Percentiles rank a stretch among this genome's conserved stretches.
Evolutionary conservation across 1,140 invertebrate genomes (phyloP).

Genomic region (Eurosta solidaginis): DNA sequence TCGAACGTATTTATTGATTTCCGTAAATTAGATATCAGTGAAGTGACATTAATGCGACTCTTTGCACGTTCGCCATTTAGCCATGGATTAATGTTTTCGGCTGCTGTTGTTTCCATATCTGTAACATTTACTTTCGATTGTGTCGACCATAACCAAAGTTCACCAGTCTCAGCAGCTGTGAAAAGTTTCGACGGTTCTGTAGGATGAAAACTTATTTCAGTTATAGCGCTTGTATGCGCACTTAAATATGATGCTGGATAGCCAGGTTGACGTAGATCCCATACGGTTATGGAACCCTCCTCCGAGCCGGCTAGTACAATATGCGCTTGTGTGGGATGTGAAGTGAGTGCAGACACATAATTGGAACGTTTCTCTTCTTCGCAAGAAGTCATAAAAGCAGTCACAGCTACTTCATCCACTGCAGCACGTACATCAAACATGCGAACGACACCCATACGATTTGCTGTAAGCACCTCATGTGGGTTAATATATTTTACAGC

Average conservation of each 20-base stretch:
- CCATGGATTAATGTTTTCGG: slow-evolving; percentile 66
- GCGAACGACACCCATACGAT: slow-evolving; percentile 83
- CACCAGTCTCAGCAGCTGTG: slow-evolving; percentile 77
- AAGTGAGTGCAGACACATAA: slow-evolving; percentile 73
- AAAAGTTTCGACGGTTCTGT: slow-evolving; percentile 81
- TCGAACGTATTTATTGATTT: slow-evolving; percentile 81
- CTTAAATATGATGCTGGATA: slow-evolving; percentile 80
- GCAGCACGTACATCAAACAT: slow-evolving; percentile 78
- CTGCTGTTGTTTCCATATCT: slow-evolving; percentile 42
- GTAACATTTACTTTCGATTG: slow-evolving; percentile 45
- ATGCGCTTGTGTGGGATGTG: slow-evolving; percentile 85
- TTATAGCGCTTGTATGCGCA: slow-evolving; percentile 76
- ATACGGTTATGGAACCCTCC: slow-evolving; percentile 80
- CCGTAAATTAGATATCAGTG: slow-evolving; percentile 71
- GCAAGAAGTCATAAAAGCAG: slow-evolving; percentile 68
- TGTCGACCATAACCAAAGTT: slow-evolving; percentile 86
- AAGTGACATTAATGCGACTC: slow-evolving; percentile 73
- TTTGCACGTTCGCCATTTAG: slow-evolving; percentile 69
- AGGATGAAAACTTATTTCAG: slow-evolving; percentile 83
- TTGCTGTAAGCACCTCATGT: slow-evolving; percentile 79
- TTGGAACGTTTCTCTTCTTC: slow-evolving; percentile 68
- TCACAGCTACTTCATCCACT: slow-evolving; percentile 65
- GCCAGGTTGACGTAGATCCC: slow-evolving; percentile 82
- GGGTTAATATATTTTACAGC: slow-evolving; percentile 77
- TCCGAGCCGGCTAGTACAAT: slow-evolving; percentile 79